A percentile compares a stretch with the other conserved stretches of the same genome.
phyloP scores from a whole-genome alignment of 2,113 vertebrate genomes.

The Anoplopoma fimbria region DNA sequence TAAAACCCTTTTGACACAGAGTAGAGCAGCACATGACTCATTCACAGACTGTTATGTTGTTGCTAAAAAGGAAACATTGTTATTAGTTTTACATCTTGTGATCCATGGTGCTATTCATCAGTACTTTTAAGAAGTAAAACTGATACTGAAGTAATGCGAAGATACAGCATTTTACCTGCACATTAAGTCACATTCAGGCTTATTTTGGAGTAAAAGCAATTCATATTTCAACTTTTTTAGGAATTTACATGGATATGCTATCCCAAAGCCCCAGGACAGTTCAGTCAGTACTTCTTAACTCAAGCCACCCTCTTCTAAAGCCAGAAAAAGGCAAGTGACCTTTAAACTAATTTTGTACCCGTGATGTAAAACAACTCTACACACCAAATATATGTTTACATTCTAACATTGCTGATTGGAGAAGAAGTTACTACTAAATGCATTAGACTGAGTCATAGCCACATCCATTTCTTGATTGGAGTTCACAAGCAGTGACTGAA shows the following conservation, averaged over 20 bases:
- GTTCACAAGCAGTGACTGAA: slow-evolving; percentile 1
- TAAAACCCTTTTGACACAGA: slow-evolving; percentile 49
- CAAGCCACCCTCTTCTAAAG: slow-evolving; percentile 2
- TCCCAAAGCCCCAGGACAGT: background rate
- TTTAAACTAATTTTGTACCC: slow-evolving; percentile 15
- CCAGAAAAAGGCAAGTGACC: slow-evolving; percentile 8
- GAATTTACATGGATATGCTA: slow-evolving; percentile 22
- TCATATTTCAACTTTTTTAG: slow-evolving; percentile 9
- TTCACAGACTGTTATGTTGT: slow-evolving; percentile 5
- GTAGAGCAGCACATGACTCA: slow-evolving; percentile 45
- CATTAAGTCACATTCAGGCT: background rate
- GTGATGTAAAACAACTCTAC: background rate
- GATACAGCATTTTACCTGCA: background rate
- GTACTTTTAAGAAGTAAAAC: background rate
- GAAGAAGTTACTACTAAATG: background rate
- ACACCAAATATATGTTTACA: background rate
- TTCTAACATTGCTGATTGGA: background rate
- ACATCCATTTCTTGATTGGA: background rate
- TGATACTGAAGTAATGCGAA: background rate
- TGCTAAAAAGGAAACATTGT: slow-evolving; percentile 15
- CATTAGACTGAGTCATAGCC: background rate
- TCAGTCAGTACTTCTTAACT: slow-evolving; percentile 12
- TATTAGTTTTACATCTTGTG: slow-evolving; percentile 23
- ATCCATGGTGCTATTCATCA: background rate
- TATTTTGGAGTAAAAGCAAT: slow-evolving; percentile 21